Evolutionary conservation across 2,797 vertebrate genomes (phyloP).

Genomic region (Denticeps clupeoides): DNA sequence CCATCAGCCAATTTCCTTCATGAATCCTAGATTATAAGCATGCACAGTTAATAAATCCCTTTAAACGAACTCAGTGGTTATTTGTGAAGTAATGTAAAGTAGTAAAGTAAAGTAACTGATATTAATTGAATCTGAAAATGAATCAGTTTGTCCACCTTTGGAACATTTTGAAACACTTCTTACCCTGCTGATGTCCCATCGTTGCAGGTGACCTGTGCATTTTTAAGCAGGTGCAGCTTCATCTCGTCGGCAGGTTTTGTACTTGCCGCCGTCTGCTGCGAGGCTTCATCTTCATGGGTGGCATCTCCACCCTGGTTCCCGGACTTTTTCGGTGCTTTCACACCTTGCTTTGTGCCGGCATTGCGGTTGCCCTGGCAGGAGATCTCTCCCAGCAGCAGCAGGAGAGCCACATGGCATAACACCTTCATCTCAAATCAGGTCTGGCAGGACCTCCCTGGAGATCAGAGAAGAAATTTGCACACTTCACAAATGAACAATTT

Average conservation of each 20-base stretch:
- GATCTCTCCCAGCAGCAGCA: conserved; percentile 49
- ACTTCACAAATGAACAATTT: too few relatives aligned
- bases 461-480: neutral
- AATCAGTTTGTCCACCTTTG: too few relatives aligned
- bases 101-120: too few relatives aligned
- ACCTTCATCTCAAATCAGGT: conserved; percentile 55
- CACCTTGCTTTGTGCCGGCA: conserved; percentile 38
- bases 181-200: conserved; percentile 64
- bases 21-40: too few relatives aligned
- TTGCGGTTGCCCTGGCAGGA: conserved; percentile 53
- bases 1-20: too few relatives aligned
- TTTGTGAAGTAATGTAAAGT: too few relatives aligned
- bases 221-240: conserved; percentile 65
- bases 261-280: conserved; percentile 31
- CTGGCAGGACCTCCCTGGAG: conserved; percentile 19
- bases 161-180: too few relatives aligned
- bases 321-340: conserved; percentile 46
- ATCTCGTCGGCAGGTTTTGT: conserved; percentile 48
- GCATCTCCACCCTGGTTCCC: conserved; percentile 34
- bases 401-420: conserved; percentile 38
- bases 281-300: conserved; percentile 24
- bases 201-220: conserved; percentile 54
- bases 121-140: too few relatives aligned
- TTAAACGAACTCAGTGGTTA: too few relatives aligned
- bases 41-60: too few relatives aligned